These are phyloP conservation scores for Urophycis tenuis DNA, from an alignment of 2,797 vertebrate genomes.

Conservation along the genomic window DNA sequence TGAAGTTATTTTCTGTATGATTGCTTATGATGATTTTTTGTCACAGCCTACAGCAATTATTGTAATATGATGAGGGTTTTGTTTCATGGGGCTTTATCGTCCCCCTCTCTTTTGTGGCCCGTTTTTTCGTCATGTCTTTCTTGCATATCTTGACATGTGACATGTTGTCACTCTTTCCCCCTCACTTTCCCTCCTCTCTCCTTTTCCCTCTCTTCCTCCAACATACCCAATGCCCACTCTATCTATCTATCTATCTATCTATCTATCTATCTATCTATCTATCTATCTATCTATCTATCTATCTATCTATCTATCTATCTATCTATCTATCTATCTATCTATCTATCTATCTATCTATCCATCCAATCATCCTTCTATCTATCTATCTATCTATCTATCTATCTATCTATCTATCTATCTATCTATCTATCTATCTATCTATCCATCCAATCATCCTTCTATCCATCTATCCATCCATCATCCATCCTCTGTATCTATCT, in stretches of 20 bases:
- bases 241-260: neutral
- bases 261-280: neutral
- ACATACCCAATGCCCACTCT: neutral
- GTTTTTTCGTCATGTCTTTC: neutral
- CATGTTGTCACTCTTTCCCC: neutral
- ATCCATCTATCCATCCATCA: no score
- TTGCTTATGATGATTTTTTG: constrained; percentile 1
- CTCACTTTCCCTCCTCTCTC: neutral
- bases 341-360: no score
- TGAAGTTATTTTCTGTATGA: constrained; percentile 3
- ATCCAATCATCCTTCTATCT: no score
- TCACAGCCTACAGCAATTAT: neutral
- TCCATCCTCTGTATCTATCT: no score
- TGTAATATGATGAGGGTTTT: constrained; percentile 9
- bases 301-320: no score
- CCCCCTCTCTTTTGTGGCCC: neutral
- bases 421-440: neutral
- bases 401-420: neutral
- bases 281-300: neutral
- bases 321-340: no score
- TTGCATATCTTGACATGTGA: neutral
- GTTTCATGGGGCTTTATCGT: neutral
- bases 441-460: no score
- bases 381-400: no score
- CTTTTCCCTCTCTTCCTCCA: neutral